phyloP scores from a whole-genome alignment of 2,113 vertebrate genomes.

The Aegithalos caudatus region DNA sequence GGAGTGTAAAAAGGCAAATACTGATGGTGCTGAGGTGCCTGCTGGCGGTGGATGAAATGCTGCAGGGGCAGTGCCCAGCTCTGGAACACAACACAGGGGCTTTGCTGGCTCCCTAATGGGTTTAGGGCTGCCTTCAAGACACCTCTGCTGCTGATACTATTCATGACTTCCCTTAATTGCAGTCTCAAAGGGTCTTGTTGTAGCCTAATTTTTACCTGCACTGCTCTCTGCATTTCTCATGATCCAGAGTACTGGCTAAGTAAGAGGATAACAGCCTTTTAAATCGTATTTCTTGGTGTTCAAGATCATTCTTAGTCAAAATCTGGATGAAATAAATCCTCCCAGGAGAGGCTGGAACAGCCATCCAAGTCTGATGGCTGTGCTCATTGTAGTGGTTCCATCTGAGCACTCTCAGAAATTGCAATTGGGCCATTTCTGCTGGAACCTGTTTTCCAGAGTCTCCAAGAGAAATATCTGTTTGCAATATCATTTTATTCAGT shows the following conservation, averaged over 20 bases:
- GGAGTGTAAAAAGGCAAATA: background rate
- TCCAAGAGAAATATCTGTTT: background rate
- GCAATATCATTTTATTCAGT: background rate
- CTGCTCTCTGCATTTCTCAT: background rate
- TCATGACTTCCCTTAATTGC: background rate
- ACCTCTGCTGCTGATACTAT: background rate
- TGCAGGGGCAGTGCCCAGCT: background rate
- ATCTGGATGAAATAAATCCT: background rate
- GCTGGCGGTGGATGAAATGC: accelerated
- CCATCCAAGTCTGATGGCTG: background rate
- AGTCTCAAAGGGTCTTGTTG: background rate
- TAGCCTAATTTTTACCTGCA: background rate
- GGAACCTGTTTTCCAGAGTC: background rate
- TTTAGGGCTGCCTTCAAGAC: background rate
- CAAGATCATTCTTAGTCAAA: background rate
- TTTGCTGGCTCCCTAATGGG: background rate
- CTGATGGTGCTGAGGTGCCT: background rate
- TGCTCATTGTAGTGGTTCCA: background rate
- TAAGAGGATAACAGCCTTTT: background rate
- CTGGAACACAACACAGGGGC: background rate
- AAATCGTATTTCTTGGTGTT: background rate
- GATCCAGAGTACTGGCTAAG: background rate
- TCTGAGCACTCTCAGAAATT: background rate
- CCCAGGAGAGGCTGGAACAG: background rate
- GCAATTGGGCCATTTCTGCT: background rate